These are phyloP conservation scores for Chionomys nivalis DNA, from an alignment of 2,113 vertebrate species.

Conservation along the genomic window DNA sequence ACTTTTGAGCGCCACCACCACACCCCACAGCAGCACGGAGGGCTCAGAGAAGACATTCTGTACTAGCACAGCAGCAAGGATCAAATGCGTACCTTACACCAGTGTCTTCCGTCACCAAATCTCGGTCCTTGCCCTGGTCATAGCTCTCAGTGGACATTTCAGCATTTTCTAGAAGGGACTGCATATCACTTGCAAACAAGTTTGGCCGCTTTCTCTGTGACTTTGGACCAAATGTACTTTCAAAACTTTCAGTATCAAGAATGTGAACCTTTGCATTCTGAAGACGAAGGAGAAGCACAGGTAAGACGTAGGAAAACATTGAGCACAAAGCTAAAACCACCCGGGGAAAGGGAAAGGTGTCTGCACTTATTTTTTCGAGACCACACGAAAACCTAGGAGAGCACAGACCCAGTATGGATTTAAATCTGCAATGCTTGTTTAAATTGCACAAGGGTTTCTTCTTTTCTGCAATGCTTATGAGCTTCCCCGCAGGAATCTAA, in stretches of 20 bases:
- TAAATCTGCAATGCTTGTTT: slow-evolving; percentile 12
- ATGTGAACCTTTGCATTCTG: slow-evolving; percentile 98
- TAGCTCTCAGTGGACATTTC: slow-evolving; percentile 89
- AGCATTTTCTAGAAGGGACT: slow-evolving; percentile 91
- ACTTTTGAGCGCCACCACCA: neutral
- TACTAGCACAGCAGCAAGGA: neutral
- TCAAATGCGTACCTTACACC: slow-evolving; percentile 91
- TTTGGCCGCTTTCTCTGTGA: slow-evolving; percentile 95
- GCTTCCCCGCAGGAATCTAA: slow-evolving; percentile 67
- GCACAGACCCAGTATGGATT: neutral
- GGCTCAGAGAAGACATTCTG: neutral
- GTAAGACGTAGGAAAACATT: neutral
- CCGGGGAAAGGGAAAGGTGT: neutral
- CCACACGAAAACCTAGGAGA: neutral
- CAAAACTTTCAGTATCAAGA: slow-evolving; percentile 97
- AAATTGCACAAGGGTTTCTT: slow-evolving; percentile 49
- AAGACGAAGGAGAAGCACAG: slow-evolving; percentile 34
- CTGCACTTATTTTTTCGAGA: neutral
- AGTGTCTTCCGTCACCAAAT: slow-evolving; percentile 93
- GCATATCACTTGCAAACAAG: slow-evolving; percentile 90
- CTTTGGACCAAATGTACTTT: slow-evolving; percentile 96
- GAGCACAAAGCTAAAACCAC: neutral
- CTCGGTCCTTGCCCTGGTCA: slow-evolving; percentile 89
- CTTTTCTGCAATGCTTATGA: slow-evolving; percentile 60
- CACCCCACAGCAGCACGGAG: neutral